Evolutionary conservation across 2,888 invertebrate genomes (phyloP).

Genomic region (Aricia artaxerxes): DNA sequence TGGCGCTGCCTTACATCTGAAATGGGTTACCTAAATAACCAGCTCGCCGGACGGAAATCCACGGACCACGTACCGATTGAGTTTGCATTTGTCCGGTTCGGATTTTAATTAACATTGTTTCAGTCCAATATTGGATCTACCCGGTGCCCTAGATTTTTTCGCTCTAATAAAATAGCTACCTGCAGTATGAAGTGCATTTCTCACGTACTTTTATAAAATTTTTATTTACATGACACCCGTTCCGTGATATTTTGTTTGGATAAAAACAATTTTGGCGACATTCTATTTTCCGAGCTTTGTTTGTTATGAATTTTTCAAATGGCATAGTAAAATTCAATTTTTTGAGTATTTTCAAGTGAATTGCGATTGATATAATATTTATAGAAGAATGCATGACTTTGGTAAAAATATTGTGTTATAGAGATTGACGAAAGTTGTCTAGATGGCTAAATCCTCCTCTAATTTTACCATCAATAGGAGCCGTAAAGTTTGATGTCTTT

Average conservation of each 20-base stretch:
- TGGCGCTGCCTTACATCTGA: slow-evolving; percentile 58
- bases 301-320: background rate
- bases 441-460: background rate
- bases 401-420: background rate
- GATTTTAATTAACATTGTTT: slow-evolving; percentile 63
- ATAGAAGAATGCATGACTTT: background rate
- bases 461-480: background rate
- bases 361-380: background rate
- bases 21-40: slow-evolving; percentile 73
- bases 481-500: slow-evolving; percentile 1
- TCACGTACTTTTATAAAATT: slow-evolving; percentile 3
- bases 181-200: slow-evolving; percentile 9
- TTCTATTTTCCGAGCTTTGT: background rate
- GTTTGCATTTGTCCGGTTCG: slow-evolving; percentile 59
- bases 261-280: background rate
- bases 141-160: slow-evolving; percentile 42
- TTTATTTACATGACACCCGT: background rate
- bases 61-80: slow-evolving; percentile 56
- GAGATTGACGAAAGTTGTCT: background rate
- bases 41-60: slow-evolving; percentile 58
- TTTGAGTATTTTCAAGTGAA: background rate
- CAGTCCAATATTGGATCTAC: slow-evolving; percentile 41
- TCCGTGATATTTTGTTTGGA: background rate
- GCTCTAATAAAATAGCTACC: slow-evolving; percentile 17
- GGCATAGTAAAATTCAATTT: background rate